These are phyloP conservation scores for Temnothorax curvispinosus DNA, from an alignment of 1,140 invertebrate genomes.

Conservation along the genomic window DNA sequence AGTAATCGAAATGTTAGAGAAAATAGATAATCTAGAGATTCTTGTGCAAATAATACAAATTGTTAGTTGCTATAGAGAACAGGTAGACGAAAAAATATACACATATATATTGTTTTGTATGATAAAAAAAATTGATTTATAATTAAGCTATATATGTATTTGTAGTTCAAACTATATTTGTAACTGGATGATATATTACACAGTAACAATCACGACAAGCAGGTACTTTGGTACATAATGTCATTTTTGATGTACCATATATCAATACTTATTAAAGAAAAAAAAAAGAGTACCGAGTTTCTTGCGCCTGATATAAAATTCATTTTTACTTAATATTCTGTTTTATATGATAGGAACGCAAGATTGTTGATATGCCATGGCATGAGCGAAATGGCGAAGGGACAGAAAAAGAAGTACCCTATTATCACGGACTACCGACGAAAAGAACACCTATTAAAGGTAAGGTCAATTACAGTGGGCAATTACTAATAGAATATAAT, in stretches of 20 bases:
- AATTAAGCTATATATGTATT: slow-evolving; percentile 70
- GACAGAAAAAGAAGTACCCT: slow-evolving; percentile 88
- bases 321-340: slow-evolving; percentile 57
- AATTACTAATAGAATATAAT: slow-evolving; percentile 85
- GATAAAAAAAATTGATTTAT: slow-evolving; percentile 60
- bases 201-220: slow-evolving; percentile 64
- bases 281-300: slow-evolving; percentile 60
- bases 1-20: slow-evolving; percentile 52
- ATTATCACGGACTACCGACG: slow-evolving; percentile 88
- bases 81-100: slow-evolving; percentile 67
- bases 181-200: slow-evolving; percentile 73
- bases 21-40: slow-evolving; percentile 18
- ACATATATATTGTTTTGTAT: slow-evolving; percentile 58
- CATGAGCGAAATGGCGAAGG: slow-evolving; percentile 87
- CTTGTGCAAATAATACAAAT: slow-evolving; percentile 60
- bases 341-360: slow-evolving; percentile 86
- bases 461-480: slow-evolving; percentile 83
- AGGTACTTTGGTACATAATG: slow-evolving; percentile 74
- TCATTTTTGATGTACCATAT: slow-evolving; percentile 64
- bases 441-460: slow-evolving; percentile 93
- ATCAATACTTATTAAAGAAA: slow-evolving; percentile 62
- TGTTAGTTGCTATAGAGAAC: slow-evolving; percentile 61
- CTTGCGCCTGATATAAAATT: slow-evolving; percentile 36
- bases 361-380: slow-evolving; percentile 92
- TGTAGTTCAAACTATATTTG: slow-evolving; percentile 73